Evolutionary conservation across 1,140 invertebrate species (phyloP).

Genomic region (Eurosta solidaginis): DNA sequence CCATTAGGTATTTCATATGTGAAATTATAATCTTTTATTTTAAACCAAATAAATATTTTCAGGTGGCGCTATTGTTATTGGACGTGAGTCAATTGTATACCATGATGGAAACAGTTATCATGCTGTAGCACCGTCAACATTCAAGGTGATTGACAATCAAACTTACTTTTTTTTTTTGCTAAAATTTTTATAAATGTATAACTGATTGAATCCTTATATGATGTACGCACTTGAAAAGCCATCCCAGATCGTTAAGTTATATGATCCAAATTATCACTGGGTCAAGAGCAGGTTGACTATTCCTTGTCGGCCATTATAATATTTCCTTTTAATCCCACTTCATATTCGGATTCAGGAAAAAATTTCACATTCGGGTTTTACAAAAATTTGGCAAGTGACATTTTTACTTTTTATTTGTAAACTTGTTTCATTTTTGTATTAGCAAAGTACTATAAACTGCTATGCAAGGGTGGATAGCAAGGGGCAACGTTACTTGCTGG

Average conservation of each 20-base stretch:
- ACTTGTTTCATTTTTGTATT: slow-evolving; percentile 29
- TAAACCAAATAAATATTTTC: not conserved
- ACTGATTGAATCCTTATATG: too few species aligned
- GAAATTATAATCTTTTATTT: slow-evolving; percentile 2
- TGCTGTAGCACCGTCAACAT: slow-evolving; percentile 89
- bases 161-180: not conserved
- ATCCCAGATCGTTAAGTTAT: too few species aligned
- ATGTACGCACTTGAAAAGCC: too few species aligned
- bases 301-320: too few species aligned
- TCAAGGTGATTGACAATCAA: slow-evolving; percentile 70
- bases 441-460: slow-evolving; percentile 94
- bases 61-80: slow-evolving; percentile 94
- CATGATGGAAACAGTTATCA: slow-evolving; percentile 91
- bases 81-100: slow-evolving; percentile 96
- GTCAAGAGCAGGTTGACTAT: too few species aligned
- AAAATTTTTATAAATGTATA: too few species aligned
- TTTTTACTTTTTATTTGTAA: too few species aligned
- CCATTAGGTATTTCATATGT: slow-evolving; percentile 78
- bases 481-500: slow-evolving; percentile 89
- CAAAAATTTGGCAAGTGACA: too few species aligned
- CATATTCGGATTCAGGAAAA: too few species aligned
- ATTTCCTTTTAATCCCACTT: too few species aligned
- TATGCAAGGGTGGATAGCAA: slow-evolving; percentile 92
- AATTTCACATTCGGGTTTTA: too few species aligned
- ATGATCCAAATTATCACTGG: too few species aligned